These are phyloP conservation scores for Melozone crissalis DNA, from an alignment of 2,113 vertebrate genomes.

Conservation along the genomic window DNA sequence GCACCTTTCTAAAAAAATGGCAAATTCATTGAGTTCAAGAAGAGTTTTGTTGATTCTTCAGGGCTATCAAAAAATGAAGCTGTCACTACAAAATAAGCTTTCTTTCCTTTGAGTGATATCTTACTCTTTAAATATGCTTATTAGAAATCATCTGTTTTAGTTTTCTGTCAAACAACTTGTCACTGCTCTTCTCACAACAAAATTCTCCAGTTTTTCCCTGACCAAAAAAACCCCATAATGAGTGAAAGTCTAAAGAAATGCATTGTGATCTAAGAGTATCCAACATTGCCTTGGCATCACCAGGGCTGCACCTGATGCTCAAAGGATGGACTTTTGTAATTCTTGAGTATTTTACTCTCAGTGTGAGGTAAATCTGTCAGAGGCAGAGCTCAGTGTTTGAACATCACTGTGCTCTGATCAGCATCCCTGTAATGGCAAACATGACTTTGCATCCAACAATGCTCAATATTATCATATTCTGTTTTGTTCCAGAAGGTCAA, in stretches of 20 bases:
- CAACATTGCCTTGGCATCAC: neutral
- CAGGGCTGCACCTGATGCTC: neutral
- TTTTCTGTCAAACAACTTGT: neutral
- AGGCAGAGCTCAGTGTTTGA: neutral
- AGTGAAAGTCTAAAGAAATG: neutral
- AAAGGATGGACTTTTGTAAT: neutral
- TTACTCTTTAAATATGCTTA: neutral
- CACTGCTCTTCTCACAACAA: neutral
- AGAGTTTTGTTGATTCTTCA: neutral
- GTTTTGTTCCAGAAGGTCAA: neutral
- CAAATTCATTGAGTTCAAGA: neutral
- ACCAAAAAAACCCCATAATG: neutral
- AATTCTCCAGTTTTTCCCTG: neutral
- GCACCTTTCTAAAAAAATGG: neutral
- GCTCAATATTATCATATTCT: neutral
- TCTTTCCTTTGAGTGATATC: neutral
- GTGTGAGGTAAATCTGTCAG: neutral
- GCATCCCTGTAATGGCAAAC: slow-evolving; percentile 6
- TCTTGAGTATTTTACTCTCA: neutral
- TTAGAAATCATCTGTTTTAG: neutral
- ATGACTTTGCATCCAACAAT: neutral
- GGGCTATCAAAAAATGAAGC: neutral
- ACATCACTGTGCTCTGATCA: neutral
- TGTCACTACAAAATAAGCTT: neutral
- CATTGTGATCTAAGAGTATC: neutral